Conservation (phyloP, 1,140 invertebrate species). For the Cydia strobilella region DNA sequence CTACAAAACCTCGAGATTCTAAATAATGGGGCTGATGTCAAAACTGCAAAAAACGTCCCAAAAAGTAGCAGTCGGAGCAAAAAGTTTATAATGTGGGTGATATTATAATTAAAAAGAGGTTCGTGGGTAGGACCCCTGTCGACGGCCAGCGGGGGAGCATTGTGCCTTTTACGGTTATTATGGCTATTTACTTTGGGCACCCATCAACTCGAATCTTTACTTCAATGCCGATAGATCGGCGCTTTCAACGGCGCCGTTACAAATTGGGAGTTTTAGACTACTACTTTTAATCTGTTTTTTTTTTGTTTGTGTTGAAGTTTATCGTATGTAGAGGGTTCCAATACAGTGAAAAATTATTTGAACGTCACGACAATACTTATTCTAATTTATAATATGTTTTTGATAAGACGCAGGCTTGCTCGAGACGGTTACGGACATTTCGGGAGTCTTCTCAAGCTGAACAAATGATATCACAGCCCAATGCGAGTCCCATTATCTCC, state of each 20-base stretch:
- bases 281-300: slow-evolving; percentile 21
- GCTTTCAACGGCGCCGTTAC: slow-evolving; percentile 30
- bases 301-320: not conserved
- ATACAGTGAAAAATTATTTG: no score
- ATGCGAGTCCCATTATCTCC: not conserved
- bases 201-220: slow-evolving; percentile 57
- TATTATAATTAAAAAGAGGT: slow-evolving; percentile 78
- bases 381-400: no score
- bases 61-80: slow-evolving; percentile 67
- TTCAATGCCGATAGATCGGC: slow-evolving; percentile 44
- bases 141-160: slow-evolving; percentile 62
- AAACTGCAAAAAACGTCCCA: slow-evolving; percentile 39
- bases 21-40: slow-evolving; percentile 37
- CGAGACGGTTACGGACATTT: no score
- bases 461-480: not conserved
- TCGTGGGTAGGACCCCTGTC: slow-evolving; percentile 62
- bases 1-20: slow-evolving; percentile 32
- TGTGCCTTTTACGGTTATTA: slow-evolving; percentile 70
- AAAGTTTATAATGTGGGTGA: slow-evolving; percentile 75
- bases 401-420: no score
- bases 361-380: no score
- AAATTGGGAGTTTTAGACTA: slow-evolving; percentile 21
- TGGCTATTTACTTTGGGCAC: slow-evolving; percentile 73
- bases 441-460: not conserved
- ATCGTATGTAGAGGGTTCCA: not conserved